Conservation (phyloP, 2,113 vertebrate genomes). For the Aleadryas rufinucha region DNA sequence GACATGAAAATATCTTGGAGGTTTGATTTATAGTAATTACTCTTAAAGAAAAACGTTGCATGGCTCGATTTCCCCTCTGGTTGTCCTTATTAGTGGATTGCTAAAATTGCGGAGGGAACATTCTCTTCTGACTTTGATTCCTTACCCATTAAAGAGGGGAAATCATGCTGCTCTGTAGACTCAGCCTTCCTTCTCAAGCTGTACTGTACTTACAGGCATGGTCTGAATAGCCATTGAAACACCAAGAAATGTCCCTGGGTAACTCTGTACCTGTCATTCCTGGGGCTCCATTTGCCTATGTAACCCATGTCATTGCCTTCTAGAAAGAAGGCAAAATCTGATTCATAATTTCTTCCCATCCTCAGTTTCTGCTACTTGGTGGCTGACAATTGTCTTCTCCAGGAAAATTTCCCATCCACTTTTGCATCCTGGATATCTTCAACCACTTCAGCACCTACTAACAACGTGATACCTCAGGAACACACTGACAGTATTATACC, state of each 20-base stretch:
- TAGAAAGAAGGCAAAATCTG: neutral
- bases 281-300: neutral
- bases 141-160: neutral
- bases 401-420: neutral
- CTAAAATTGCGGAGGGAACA: neutral
- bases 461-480: neutral
- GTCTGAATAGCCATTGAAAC: neutral
- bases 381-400: neutral
- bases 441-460: neutral
- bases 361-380: neutral
- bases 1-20: neutral
- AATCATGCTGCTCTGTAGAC: neutral
- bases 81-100: neutral
- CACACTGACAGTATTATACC: neutral
- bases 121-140: neutral
- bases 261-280: neutral
- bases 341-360: neutral
- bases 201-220: neutral
- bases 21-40: neutral
- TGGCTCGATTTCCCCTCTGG: neutral
- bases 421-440: neutral
- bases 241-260: neutral
- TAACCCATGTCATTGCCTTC: neutral
- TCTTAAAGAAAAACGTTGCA: neutral
- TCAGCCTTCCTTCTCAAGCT: neutral